Evolutionary conservation across 2,797 vertebrate genomes (phyloP), one percentile per base, ranked within the genome.

Genomic region (Ptychadena robeensis): DNA sequence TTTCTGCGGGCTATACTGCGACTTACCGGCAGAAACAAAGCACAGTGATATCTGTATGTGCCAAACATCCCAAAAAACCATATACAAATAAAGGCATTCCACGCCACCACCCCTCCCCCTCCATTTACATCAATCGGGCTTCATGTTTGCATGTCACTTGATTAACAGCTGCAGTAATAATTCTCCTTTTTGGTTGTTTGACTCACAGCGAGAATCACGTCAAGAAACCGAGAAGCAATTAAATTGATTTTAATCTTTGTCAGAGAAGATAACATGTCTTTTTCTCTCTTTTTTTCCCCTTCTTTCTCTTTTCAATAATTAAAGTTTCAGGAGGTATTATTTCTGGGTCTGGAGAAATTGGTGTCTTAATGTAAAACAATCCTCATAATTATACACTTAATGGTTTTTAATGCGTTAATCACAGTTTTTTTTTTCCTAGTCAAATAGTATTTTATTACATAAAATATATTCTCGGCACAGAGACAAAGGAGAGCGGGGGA

Each of bases 211-310:
- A 94, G 94, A 92, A 92, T 91, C 91, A 83, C 93, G 92, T 93
- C 93, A 93, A 90, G 92, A 92, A 92, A 90, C 90, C 88, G 91
- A 93, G 93, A 94, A 93, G 93, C 94, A 94, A 94, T 94, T 94
- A 94, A 94, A 94, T 92, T 94, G 93, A 94, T 94, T 94, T 94
- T 93, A 94, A 94, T 94, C 94, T 94, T 94, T 93, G 93, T 94
- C 93, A 91, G 93, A 86, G 92, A 91, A 93, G 93, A 93, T 94
- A 94, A 91, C 93, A 91, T 92, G 92, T 91, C 89, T 92, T 91
- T 93, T 93, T 93, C 91, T 93, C 89, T 40, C n/a, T n/a, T n/a
- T n/a, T n/a, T n/a, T n/a, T n/a, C n/a, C n/a, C n/a, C n/a, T n/a
- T n/a, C n/a, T 48, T 90, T 91, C 93, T 93, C 91, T 93, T 93